These are phyloP conservation scores for Leptoteleia sp. DNA, from an alignment of 1,140 invertebrate genomes.

Conservation along the genomic window DNA sequence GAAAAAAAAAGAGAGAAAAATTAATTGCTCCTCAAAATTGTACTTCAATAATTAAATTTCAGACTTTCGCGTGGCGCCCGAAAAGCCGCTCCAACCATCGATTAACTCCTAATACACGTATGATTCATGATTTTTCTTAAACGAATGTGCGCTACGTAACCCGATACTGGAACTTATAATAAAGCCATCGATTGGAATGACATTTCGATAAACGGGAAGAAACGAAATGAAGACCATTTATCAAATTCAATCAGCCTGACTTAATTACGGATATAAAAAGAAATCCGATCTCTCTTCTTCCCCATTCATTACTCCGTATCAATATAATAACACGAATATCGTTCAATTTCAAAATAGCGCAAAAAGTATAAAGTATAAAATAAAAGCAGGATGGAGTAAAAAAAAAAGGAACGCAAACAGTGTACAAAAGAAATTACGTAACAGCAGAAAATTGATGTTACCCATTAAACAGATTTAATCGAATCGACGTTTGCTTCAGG, in stretches of 20 bases:
- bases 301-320: background rate
- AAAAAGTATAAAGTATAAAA: no score
- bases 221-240: conserved; percentile 42
- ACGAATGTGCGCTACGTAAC: conserved; percentile 23
- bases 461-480: conserved; percentile 9
- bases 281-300: conserved; percentile 6
- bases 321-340: conserved; percentile 15
- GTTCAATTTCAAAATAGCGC: no score
- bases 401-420: conserved; percentile 1
- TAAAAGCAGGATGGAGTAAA: no score
- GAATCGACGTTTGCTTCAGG: background rate
- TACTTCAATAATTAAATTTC: background rate
- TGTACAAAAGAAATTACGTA: conserved; percentile 10
- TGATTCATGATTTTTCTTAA: conserved; percentile 30
- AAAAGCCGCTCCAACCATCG: conserved; percentile 1
- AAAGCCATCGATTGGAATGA: conserved; percentile 33
- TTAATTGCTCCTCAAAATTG: no score
- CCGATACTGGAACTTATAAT: conserved; percentile 41
- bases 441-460: conserved; percentile 5
- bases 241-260: conserved; percentile 44
- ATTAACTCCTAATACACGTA: conserved; percentile 23
- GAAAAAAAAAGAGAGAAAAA: no score
- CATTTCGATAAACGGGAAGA: conserved; percentile 36
- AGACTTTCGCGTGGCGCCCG: background rate
- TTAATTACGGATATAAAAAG: conserved; percentile 39